These are phyloP conservation scores for Oreochromis mossambicus DNA, from an alignment of 2,797 vertebrate genomes.

Conservation along the genomic window DNA sequence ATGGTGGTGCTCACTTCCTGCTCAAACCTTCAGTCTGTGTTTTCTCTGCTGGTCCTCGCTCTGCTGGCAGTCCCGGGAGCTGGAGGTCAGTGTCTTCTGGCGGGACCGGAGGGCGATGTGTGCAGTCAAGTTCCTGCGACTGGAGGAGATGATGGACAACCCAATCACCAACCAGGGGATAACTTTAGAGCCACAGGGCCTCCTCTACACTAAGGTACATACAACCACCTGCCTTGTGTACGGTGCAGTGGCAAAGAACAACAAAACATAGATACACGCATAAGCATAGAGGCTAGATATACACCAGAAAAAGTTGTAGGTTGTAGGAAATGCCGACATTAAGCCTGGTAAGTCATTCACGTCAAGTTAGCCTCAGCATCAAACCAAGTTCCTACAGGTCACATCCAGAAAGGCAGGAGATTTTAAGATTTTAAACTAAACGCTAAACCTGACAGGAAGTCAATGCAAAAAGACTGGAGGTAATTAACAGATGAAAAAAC, in stretches of 20 bases:
- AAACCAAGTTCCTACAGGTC: not conserved
- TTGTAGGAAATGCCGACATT: not conserved
- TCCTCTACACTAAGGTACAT: slow-evolving; percentile 83
- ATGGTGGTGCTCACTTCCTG: not conserved
- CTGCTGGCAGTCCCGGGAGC: slow-evolving; percentile 83
- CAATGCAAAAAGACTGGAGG: fast-evolving
- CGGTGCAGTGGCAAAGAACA: fast-evolving
- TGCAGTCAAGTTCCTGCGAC: slow-evolving; percentile 82
- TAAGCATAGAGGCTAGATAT: fast-evolving
- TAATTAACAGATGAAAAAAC: not conserved
- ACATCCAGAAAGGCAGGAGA: fast-evolving
- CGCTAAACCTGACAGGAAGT: not conserved
- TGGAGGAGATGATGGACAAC: slow-evolving; percentile 88
- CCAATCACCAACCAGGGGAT: slow-evolving; percentile 75
- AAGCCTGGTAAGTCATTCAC: not conserved
- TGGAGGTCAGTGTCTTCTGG: slow-evolving; percentile 85
- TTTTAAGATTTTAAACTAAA: not conserved
- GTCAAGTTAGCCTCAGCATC: not conserved
- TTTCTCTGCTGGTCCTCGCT: not conserved
- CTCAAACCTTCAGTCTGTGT: not conserved
- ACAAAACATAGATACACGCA: not conserved
- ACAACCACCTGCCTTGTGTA: fast-evolving
- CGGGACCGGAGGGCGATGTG: slow-evolving; percentile 81
- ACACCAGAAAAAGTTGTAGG: not conserved
- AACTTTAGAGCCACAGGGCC: slow-evolving; percentile 83